These are phyloP conservation scores for Hemicentrotus pulcherrimus DNA, from an alignment of 35 echinoderm and acorn worm species.

Conservation along the genomic window DNA sequence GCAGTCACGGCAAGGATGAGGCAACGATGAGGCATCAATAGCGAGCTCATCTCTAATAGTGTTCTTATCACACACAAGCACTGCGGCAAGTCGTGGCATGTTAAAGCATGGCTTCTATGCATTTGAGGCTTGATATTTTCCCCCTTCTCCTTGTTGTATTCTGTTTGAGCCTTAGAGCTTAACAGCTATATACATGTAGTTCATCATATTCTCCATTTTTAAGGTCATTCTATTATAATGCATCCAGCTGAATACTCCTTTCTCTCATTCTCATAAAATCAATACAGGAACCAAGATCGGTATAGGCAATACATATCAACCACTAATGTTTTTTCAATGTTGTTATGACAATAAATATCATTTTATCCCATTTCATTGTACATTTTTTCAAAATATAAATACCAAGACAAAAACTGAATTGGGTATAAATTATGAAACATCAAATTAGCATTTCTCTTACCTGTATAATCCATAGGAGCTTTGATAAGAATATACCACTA, in stretches of 20 bases:
- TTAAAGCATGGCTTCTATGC: neutral
- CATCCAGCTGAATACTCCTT: too few species aligned
- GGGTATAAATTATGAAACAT: neutral
- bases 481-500: neutral
- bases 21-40: neutral
- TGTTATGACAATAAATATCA: too few species aligned
- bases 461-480: neutral
- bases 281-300: too few species aligned
- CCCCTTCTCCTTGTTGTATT: neutral
- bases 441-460: neutral
- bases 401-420: too few species aligned
- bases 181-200: too few species aligned
- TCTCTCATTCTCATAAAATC: too few species aligned
- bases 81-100: neutral
- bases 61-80: neutral
- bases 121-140: neutral
- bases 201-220: too few species aligned
- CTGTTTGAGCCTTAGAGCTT: too few species aligned
- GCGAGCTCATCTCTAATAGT: neutral
- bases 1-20: neutral
- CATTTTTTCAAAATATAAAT: too few species aligned
- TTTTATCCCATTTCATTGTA: neutral
- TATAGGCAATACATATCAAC: too few species aligned
- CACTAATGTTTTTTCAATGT: too few species aligned
- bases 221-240: too few species aligned